These are phyloP conservation scores for Ephydatia muelleri DNA, from an alignment of 37 sponge, comb jelly and placozoan species.

Conservation along the genomic window DNA sequence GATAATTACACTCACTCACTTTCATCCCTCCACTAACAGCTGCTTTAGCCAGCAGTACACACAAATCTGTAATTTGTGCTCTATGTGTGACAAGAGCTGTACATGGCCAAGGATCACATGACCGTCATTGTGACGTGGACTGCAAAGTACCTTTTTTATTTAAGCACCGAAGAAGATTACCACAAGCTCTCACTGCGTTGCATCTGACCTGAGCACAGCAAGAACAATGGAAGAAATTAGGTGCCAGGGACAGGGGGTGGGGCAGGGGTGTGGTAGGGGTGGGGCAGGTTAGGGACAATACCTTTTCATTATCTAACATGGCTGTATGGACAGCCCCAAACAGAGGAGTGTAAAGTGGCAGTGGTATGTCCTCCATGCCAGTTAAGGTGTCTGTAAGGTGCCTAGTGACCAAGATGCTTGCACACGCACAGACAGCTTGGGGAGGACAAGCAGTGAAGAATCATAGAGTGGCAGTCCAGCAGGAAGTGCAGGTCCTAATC, in stretches of 20 bases:
- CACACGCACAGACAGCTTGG: conserved; percentile 14
- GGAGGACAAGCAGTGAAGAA: conserved; percentile 22
- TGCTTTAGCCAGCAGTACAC: conserved; percentile 11
- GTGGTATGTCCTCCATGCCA: not conserved
- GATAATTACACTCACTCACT: not conserved
- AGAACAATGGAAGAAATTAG: too few species aligned
- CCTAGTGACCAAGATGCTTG: conserved; percentile 68
- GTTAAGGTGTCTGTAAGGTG: conserved; percentile 41
- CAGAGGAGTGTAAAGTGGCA: conserved; percentile 11
- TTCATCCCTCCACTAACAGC: conserved; percentile 41
- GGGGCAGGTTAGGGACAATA: not conserved
- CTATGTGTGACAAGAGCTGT: too few species aligned
- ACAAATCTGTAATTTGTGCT: conserved; percentile 4
- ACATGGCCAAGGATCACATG: too few species aligned
- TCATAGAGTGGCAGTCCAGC: conserved; percentile 20
- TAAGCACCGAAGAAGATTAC: conserved; percentile 26
- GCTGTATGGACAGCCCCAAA: conserved; percentile 3
- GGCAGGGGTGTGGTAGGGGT: not conserved
- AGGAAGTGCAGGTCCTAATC: conserved; percentile 42
- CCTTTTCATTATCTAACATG: conserved; percentile 47
- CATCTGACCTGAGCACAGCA: too few species aligned
- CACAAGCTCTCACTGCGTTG: conserved; percentile 63
- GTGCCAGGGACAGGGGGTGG: not conserved
- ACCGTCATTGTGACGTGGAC: too few species aligned
- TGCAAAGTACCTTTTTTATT: too few species aligned